Base-by-base conservation (phyloP, 2,888 invertebrate genomes). In the Pycnomerus fuliginosus region DNA sequence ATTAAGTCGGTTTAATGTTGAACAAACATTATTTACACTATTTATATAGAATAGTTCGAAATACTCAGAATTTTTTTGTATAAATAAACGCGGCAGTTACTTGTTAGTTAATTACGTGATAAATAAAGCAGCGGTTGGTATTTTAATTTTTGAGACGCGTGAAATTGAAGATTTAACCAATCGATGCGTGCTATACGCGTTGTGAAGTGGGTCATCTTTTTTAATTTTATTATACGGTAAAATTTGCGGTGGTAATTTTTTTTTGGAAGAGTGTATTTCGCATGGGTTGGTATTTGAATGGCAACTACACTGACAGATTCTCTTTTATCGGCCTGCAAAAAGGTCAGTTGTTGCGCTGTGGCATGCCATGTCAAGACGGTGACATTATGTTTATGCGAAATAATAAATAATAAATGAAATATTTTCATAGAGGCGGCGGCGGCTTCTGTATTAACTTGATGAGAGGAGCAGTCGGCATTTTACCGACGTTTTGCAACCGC, bases 21-120 rank as follows among this genome's bases (percentile, higher is more conserved):
- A 36, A 31, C 36, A 36, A 36, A 43, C 42, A 36, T 35, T 25
- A 42, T 36, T 43, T 43, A 43, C 36, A 43, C 28, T 43, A 36
- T 43, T 43, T 36, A 31, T 30, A 43, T 22, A 43, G 31, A 36
- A 30, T 24, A 17, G 25, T 20, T 25, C 16, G 12, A 30, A 16
- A 7, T 23, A 30, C 30, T 24, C 12, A 23, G 24, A 22, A 32
- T 32, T 32, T 25, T 32, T 31, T 27, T 39, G 31, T 39, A 25
- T 39, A 39, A 32, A 39, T 39, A 32, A 24, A 39, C 27, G n/a
- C n/a, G n/a, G n/a, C n/a, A n/a, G n/a, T n/a, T n/a, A n/a, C n/a
- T n/a, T n/a, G n/a, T n/a, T n/a, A n/a, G n/a, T n/a, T n/a, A n/a
- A n/a, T n/a, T n/a, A n/a, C n/a, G n/a, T n/a, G n/a, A n/a, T n/a